Base-by-base conservation (phyloP, 2,797 vertebrate species). In the Scolopax rusticola region DNA sequence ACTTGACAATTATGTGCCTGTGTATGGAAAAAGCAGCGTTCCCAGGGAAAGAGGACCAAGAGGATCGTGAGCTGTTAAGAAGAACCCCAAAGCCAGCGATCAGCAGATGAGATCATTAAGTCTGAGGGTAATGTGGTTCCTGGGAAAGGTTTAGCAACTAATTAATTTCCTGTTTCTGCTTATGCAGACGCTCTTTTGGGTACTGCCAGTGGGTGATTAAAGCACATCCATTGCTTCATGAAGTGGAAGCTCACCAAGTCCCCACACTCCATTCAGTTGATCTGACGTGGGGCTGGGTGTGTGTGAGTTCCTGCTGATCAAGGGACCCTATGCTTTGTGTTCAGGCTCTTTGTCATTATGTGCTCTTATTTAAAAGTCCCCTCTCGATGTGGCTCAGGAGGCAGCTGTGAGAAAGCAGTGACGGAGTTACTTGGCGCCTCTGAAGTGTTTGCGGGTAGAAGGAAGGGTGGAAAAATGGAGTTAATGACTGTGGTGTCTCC, bases 221-320 rank as follows among this genome's bases (percentile, higher is more conserved):
- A 94, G 47, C n/a, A 64, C 65, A 73, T 67, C 50, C 50, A 38
- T 84, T 71, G 38, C 78, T 61, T 84, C 74, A 19, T 28, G n/a
- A 82, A 73, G 47, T 60, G 5, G 8, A 89, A 87, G 51, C n/a
- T 86, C 50, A 59, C 56, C 38, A 74, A 71, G 48, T 45, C 27
- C 21, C 56, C 9, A 41, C 4, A 6, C 30, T 32, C 51, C 47
- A n/a, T 60, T 83, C 25, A 30, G 30, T 36, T 56, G 50, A 56
- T 70, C 64, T 60, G 69, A 51, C 0, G 0, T 36, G 36, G 11
- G 28, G 16, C 33, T 74, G 0, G 0, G 40, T 5, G 1, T 2
- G 0, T 7, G 12, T 36, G 25, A 79, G 28, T 8, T 68, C 45
- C 65, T 86, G 4, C 36, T 33, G 32, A 63, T 54, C 17, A 19